phyloP scores from a whole-genome alignment of 2,113 vertebrate genomes.

The Diadophis punctatus region DNA sequence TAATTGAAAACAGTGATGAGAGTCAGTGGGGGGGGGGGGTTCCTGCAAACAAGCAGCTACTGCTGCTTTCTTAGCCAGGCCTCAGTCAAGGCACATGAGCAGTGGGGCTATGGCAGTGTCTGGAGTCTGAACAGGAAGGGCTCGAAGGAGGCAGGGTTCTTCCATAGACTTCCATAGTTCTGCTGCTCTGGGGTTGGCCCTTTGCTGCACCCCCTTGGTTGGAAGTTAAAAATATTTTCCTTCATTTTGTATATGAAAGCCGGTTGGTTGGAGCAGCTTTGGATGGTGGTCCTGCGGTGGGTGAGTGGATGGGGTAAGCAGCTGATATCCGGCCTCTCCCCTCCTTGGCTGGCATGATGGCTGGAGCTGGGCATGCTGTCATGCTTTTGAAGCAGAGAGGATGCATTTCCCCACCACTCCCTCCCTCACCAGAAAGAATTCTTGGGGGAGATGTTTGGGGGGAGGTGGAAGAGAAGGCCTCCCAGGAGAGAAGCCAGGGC shows the following conservation, averaged over 20 bases:
- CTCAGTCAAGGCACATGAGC: not conserved
- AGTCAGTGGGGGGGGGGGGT: too few relatives aligned
- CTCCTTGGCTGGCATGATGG: conserved; percentile 68
- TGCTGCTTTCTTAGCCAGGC: not conserved
- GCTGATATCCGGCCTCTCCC: conserved; percentile 70
- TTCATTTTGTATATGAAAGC: conserved; percentile 67
- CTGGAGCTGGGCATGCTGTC: conserved; percentile 24
- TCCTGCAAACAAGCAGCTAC: not conserved
- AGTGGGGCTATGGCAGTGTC: not conserved
- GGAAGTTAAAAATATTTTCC: conserved; percentile 57
- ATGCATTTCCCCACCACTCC: not conserved
- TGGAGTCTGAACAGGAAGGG: not conserved
- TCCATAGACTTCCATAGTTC: not conserved
- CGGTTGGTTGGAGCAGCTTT: conserved; percentile 79
- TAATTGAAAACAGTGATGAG: not conserved
- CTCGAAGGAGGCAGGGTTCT: not conserved
- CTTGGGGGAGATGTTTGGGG: not conserved
- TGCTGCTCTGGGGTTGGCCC: not conserved
- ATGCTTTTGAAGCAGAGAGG: not conserved
- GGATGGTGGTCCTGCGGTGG: conserved; percentile 79
- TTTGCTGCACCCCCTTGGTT: conserved; percentile 2
- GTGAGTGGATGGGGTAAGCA: conserved; percentile 76
- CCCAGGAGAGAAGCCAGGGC: not conserved
- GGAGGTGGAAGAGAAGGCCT: not conserved
- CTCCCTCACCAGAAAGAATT: not conserved